These are phyloP conservation scores for Teleogryllus occipitalis DNA, from an alignment of 1,140 invertebrate genomes.

Conservation along the genomic window DNA sequence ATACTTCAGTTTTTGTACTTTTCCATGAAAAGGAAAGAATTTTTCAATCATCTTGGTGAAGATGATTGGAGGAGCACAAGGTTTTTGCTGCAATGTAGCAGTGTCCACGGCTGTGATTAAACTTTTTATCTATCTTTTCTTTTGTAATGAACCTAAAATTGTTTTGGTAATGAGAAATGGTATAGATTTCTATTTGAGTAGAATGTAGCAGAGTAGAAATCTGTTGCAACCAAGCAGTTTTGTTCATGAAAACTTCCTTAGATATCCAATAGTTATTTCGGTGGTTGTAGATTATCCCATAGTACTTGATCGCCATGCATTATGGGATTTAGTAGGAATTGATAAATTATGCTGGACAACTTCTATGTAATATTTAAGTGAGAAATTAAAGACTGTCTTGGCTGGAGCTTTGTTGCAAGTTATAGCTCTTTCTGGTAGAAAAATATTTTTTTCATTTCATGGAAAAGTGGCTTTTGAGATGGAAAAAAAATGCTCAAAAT, in stretches of 20 bases:
- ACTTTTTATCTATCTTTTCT: not conserved
- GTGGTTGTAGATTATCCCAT: not conserved
- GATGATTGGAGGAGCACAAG: not conserved
- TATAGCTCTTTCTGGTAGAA: not conserved
- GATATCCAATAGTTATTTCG: not conserved
- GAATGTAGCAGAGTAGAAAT: not conserved
- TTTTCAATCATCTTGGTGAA: not conserved
- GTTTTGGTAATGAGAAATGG: not conserved
- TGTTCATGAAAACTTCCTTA: not conserved
- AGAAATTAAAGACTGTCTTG: no score
- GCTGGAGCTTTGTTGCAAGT: not conserved
- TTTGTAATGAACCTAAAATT: not conserved
- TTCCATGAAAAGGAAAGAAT: not conserved
- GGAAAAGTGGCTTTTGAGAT: not conserved
- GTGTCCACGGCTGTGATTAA: not conserved
- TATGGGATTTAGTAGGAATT: not conserved
- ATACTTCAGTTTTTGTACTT: not conserved
- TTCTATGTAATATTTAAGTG: not conserved
- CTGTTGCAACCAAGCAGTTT: not conserved
- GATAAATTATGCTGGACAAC: not conserved
- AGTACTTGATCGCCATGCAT: not conserved
- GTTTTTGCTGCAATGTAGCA: not conserved
- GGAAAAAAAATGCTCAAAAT: not conserved
- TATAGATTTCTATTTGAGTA: not conserved
- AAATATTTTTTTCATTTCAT: not conserved